Base-by-base conservation (phyloP, 2,797 vertebrate genomes). In the Australoheros facetus region DNA sequence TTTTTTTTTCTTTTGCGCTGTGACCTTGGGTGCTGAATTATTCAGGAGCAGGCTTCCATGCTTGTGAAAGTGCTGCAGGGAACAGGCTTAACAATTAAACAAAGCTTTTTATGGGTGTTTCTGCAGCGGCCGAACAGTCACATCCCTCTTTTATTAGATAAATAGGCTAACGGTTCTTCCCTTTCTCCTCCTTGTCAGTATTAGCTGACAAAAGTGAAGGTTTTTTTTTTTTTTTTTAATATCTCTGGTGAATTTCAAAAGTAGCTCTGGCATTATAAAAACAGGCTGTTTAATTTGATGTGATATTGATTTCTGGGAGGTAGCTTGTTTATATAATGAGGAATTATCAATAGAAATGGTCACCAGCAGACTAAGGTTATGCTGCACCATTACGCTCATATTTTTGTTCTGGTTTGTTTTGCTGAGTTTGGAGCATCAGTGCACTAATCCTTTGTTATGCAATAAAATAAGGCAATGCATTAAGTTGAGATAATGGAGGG, bases 21-120 rank as follows among this genome's bases (percentile, higher is more conserved):
- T 93, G 93, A 94, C 93, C 94, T 94, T 94, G 93, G 84, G 59
- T 90, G 73, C 81, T 94, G 87, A 94, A 94, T 95, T 82, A 94
- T 94, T 94, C 88, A 94, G 77, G 56, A 91, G 79, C 64, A 86
- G 78, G 78, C 88, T 88, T 78, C 88, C 80, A 84, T 89, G 90
- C 87, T 30, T 79, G 87, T 83, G 87, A 90, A 90, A 93, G 90
- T 89, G 85, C 88, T 93, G 91, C 93, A 92, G 88, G 84, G 87
- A 92, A 89, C 83, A 83, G 55, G 74, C 84, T 91, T 78, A 77
- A 88, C 90, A 91, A 89, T 92, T 93, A 90, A 90, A 90, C 78
- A 92, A 88, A 89, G 85, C 88, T 84, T 83, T 83, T 75, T 71
- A 64, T 71, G 71, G 73, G 62, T 81, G 79, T 87, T 86, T 84